These are phyloP conservation scores for Adrianichthys oophorus DNA, from an alignment of 2,797 vertebrate genomes.

Conservation along the genomic window DNA sequence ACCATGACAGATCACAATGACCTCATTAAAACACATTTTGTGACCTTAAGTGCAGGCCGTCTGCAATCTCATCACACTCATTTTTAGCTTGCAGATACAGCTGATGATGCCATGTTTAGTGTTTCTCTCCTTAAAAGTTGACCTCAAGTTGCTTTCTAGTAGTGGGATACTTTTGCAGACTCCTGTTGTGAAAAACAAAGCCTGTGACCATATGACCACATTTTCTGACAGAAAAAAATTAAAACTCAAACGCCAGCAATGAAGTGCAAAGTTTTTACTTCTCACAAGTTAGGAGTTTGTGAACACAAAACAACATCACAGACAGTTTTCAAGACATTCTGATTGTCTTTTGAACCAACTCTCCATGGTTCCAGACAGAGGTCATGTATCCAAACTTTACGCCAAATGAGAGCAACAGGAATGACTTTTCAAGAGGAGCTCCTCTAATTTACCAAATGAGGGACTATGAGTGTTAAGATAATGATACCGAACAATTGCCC, in stretches of 20 bases:
- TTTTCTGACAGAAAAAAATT: constrained; percentile 17
- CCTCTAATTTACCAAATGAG: constrained; percentile 17
- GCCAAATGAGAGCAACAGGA: constrained; percentile 44
- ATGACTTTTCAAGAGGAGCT: constrained; percentile 29
- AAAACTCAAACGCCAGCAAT: constrained; percentile 22
- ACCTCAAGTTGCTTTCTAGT: constrained; percentile 27
- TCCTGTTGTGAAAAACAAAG: constrained; percentile 15
- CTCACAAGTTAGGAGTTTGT: constrained; percentile 56
- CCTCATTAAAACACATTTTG: constrained; percentile 50
- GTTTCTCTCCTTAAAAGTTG: constrained; percentile 41
- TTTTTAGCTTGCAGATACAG: constrained; percentile 62
- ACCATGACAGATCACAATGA: constrained; percentile 33
- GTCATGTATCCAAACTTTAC: constrained; percentile 45
- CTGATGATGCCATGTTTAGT: constrained; percentile 47
- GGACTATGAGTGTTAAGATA: constrained; percentile 12
- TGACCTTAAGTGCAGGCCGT: constrained; percentile 42
- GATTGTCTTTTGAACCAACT: constrained; percentile 24
- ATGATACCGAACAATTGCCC: not conserved
- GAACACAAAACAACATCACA: constrained; percentile 48
- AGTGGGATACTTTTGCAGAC: constrained; percentile 26
- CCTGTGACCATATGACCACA: constrained; percentile 9
- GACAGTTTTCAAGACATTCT: constrained; percentile 37
- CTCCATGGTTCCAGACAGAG: constrained; percentile 30
- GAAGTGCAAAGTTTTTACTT: constrained; percentile 71
- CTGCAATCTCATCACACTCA: constrained; percentile 55